phyloP scores from a whole-genome alignment of 92 coral and sea anemone genomes.

The Virgularia gustaviana region DNA sequence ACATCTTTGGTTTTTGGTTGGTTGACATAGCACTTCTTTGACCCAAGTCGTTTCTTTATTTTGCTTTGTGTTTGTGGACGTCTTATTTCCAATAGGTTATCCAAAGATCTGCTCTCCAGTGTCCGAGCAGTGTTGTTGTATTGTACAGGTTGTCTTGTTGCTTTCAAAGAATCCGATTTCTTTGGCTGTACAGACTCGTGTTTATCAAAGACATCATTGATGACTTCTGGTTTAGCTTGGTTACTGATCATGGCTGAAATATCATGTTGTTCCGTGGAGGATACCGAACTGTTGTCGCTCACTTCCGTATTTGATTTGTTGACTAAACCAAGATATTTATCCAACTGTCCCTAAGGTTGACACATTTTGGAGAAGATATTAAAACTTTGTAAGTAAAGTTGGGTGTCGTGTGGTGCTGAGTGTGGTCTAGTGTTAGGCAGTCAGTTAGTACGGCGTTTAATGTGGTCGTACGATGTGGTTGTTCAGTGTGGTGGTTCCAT shows the following conservation, averaged over 20 bases:
- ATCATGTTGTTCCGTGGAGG: conserved; percentile 23
- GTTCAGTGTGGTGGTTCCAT: no score
- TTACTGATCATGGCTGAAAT: conserved; percentile 10
- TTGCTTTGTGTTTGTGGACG: conserved; percentile 38
- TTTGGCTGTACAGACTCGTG: conserved; percentile 36
- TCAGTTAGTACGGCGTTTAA: no score
- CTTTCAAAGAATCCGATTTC: conserved; percentile 12
- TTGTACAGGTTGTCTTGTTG: neutral
- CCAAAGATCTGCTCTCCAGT: conserved; percentile 88
- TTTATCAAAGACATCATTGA: conserved; percentile 35
- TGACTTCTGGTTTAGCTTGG: conserved; percentile 32
- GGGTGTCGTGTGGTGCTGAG: no score
- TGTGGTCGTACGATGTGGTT: no score
- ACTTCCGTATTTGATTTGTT: neutral
- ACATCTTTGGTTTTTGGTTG: conserved; percentile 19
- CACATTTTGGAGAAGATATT: no score
- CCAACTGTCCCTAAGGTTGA: conserved; percentile 1
- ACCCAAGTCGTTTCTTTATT: conserved; percentile 65
- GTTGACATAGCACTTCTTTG: conserved; percentile 88
- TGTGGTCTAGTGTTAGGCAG: no score
- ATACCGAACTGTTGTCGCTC: conserved; percentile 38
- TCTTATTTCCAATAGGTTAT: conserved; percentile 66
- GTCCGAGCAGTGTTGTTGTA: conserved; percentile 37
- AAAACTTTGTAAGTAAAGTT: no score
- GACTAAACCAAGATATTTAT: conserved; percentile 2